phyloP scores from a whole-genome alignment of 2,888 invertebrate species.

The Arge pagana region DNA sequence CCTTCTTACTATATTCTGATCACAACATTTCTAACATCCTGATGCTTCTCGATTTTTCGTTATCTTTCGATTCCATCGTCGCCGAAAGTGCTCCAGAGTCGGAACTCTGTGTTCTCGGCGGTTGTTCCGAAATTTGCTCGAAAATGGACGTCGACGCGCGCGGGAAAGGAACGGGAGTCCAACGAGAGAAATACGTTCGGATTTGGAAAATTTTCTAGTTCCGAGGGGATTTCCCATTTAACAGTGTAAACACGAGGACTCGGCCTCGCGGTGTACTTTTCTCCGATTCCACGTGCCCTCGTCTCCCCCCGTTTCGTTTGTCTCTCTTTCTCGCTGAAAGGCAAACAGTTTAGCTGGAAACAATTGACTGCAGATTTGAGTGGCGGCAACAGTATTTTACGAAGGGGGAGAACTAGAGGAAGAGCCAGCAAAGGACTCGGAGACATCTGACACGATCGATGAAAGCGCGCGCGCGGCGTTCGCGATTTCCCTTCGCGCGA shows the following conservation, averaged over 20 bases:
- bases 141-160: no score
- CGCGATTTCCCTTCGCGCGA: constrained; percentile 47
- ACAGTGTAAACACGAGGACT: constrained; percentile 16
- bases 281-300: background rate
- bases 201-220: no score
- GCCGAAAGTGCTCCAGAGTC: no score
- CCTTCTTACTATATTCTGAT: no score
- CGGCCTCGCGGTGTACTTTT: background rate
- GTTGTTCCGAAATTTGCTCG: no score
- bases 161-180: no score
- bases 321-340: constrained; percentile 46
- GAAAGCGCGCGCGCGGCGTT: constrained; percentile 49
- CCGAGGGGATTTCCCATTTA: no score
- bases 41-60: no score
- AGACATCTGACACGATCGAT: constrained; percentile 50
- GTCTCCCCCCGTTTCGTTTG: background rate
- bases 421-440: constrained; percentile 12
- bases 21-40: no score
- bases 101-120: no score
- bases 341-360: constrained; percentile 60
- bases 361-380: constrained; percentile 59
- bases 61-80: no score
- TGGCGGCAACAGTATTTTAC: constrained; percentile 41
- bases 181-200: no score
- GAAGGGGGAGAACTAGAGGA: constrained; percentile 17